These are phyloP conservation scores for Xenopus tropicalis DNA, from an alignment of 2,113 vertebrate species.

Conservation along the genomic window UCB_Xtro_10.0 CM004445.2:120325001-120325500, in stretches of 20 bases:
- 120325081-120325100: neutral
- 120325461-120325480: no score
- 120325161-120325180: constrained; percentile 12
- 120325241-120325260: neutral
- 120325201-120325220: neutral
- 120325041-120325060: constrained; percentile 20
- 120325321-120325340: no score
- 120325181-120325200: constrained; percentile 23
- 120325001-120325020: constrained; percentile 9
- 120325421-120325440: no score
- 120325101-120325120: constrained; percentile 1
- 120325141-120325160: constrained; percentile 37
- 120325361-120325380: no score
- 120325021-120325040: constrained; percentile 14
- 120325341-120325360: no score
- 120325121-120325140: neutral
- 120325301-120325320: no score
- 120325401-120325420: no score
- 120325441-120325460: no score
- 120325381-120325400: no score
- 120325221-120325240: neutral
- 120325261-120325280: no score
- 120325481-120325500: no score
- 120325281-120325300: no score
- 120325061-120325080: neutral